Base-by-base conservation (phyloP, 1,140 invertebrate genomes). In the Drosophila sulfurigaster region DNA sequence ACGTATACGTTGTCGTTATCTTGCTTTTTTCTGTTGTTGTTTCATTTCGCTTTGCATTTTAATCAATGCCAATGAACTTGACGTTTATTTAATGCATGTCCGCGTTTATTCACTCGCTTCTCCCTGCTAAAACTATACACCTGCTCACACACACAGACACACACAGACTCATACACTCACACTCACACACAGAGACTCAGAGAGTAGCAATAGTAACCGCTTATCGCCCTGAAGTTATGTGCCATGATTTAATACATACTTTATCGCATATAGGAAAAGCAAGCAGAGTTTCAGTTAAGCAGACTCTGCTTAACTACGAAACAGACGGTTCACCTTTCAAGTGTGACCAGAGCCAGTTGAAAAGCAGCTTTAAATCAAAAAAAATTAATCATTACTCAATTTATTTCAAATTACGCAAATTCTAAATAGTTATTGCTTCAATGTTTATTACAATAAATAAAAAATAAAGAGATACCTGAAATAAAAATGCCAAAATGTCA, bases 1-100 rank as follows among this genome's bases (percentile, higher is more conserved):
- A 49, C 65, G 56, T 59, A 68, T 68, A 68, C 52, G 41, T 60
- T 15, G 54, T 1, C 35, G 56, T 43, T 57, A 64, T 79, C 45
- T 54, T 25, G 6, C 8, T 38, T 8, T 10, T 38, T 38, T 7
- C 8, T 38, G 35, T 38, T 62, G 54, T 71, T 60, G 43, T 71
- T 73, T 49, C 43, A 51, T 63, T 80, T 75, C 64, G 51, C 52
- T 76, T 73, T 67, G 66, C 64, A 63, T 77, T 88, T 82, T 65
- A 79, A 87, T 82, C 66, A 80, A 82, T 87, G 83, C 82, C 82
- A 89, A 80, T 83, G 80, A 87, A 87, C 80, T 89, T 89, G 78
- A 73, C 54, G 78, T 81, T 88, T 75, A 79, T 72, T 83, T 54
- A 83, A 72, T 66, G 69, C 69, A 59, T 69, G 38, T 58, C 43